Base-by-base conservation (phyloP, 37 sponge, comb jelly and placozoan species). In the Hormiphora californensis region DNA sequence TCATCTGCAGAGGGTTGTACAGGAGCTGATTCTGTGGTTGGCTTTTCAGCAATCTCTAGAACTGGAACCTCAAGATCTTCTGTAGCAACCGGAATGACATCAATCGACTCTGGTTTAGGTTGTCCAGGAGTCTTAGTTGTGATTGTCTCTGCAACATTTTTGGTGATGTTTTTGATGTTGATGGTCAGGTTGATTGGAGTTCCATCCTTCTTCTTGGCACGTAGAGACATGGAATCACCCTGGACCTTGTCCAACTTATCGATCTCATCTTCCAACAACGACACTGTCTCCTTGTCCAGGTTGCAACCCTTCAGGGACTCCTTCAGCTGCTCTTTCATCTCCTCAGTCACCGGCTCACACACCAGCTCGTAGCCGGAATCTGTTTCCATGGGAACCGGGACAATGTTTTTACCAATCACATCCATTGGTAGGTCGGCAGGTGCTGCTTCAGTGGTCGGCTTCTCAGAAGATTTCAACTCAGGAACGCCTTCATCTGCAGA, bases 121-220 rank as follows among this genome's bases (percentile, higher is more conserved):
- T 57, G n/a, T n/a, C n/a, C n/a, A n/a, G n/a, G n/a, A n/a, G n/a
- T n/a, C n/a, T n/a, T n/a, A n/a, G n/a, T n/a, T n/a, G n/a, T n/a
- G n/a, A n/a, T n/a, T n/a, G n/a, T n/a, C n/a, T n/a, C n/a, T n/a
- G n/a, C n/a, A 73, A 67, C n/a, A 21, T 36, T 40, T 40, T 57
- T 30, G 27, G 43, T 41, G 44, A 73, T 73, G n/a, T 73, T 23
- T 2, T 40, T 39, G 1, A 73, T 36, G 27, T 73, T 73, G 8
- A 73, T 73, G n/a, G 43, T 73, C 27, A 73, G 46, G n/a, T 32
- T 19, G 21, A 73, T 73, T 22, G 81, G 81, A 28, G 81, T 73
- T 2, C 81, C 81, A 73, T 73, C 81, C 44, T 73, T 73, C 25
- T 73, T 73, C 3, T 23, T 36, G 7, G 81, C 27, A 19, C 9